A percentile compares a stretch with the other conserved stretches of the same genome.
Conservation (phyloP, 2,797 vertebrate genomes). For the Liparis tanakae region DNA sequence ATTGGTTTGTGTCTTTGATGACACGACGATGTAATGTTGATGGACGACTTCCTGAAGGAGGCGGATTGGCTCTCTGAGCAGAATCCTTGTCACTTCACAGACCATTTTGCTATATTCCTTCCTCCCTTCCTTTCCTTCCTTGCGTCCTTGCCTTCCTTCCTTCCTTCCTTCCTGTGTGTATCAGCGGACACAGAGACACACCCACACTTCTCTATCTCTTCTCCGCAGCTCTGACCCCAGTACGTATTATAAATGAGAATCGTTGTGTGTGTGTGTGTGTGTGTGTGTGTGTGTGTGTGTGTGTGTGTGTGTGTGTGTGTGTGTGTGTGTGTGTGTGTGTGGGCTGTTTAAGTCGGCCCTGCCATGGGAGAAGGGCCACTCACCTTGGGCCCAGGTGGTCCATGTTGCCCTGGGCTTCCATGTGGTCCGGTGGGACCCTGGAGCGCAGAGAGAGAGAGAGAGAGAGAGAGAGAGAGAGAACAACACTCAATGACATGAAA, state of each 20-base stretch:
- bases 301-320: too few species aligned
- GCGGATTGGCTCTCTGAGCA: neutral
- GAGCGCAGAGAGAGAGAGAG: constrained; percentile 47
- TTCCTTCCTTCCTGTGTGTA: too few species aligned
- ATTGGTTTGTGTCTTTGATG: neutral
- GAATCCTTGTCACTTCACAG: neutral
- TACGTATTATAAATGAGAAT: too few species aligned
- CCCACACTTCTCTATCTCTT: too few species aligned
- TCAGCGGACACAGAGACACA: too few species aligned
- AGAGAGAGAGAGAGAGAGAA: constrained; percentile 6
- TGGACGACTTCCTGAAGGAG: neutral
- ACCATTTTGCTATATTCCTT: neutral
- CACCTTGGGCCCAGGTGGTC: constrained; percentile 92
- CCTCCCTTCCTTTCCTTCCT: too few species aligned
- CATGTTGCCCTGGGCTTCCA: constrained; percentile 92
- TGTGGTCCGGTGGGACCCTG: constrained; percentile 92
- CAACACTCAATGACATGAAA: neutral
- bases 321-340: neutral
- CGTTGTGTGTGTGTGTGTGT: too few species aligned
- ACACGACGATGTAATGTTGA: neutral
- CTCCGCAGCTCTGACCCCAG: too few species aligned
- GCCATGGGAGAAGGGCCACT: constrained; percentile 55
- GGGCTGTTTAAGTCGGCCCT: neutral
- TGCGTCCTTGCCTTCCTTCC: too few species aligned
- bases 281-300: too few species aligned